These are phyloP conservation scores for Disparrhopalites patrizii DNA, from an alignment of 2,888 invertebrate genomes.

Conservation along the genomic window DNA sequence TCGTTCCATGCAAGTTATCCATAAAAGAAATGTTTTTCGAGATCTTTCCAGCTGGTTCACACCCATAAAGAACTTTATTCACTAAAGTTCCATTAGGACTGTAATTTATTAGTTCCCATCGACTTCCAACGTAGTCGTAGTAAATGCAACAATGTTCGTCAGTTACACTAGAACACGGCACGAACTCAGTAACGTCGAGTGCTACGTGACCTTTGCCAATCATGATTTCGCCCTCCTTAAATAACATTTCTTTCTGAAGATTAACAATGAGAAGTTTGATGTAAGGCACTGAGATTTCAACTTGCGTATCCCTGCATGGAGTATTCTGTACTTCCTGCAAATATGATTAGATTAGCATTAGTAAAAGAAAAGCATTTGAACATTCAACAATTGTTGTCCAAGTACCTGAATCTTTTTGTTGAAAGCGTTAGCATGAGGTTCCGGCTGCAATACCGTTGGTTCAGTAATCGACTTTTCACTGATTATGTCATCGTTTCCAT, in stretches of 20 bases:
- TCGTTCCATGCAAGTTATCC: slow-evolving; percentile 3
- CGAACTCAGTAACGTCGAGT: slow-evolving; percentile 16
- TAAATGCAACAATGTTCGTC: slow-evolving; percentile 37
- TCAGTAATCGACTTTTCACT: too few relatives aligned
- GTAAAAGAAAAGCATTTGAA: too few relatives aligned
- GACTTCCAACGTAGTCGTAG: slow-evolving; percentile 31
- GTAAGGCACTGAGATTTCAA: slow-evolving; percentile 24
- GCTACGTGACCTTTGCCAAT: slow-evolving; percentile 24
- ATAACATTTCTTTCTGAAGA: slow-evolving; percentile 20
- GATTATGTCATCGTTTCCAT: too few relatives aligned
- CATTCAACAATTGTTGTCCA: too few relatives aligned
- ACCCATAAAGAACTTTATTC: slow-evolving; percentile 22
- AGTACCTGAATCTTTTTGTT: too few relatives aligned
- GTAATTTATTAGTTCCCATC: slow-evolving; percentile 80
- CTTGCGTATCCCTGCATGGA: background rate
- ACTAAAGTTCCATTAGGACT: slow-evolving; percentile 28
- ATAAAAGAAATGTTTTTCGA: slow-evolving; percentile 7
- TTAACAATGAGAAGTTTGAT: slow-evolving; percentile 23
- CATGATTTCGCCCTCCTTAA: slow-evolving; percentile 21
- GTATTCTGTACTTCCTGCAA: too few relatives aligned
- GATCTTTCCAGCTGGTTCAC: slow-evolving; percentile 10
- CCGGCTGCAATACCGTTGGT: too few relatives aligned
- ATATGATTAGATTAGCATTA: too few relatives aligned
- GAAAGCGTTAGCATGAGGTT: too few relatives aligned
- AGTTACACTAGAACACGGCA: slow-evolving; percentile 31